Percentiles rank a stretch among this genome's conserved stretches.
Evolutionary conservation across 2,797 vertebrate species (phyloP).

Genomic region (Gymnothorax reevesii): DNA sequence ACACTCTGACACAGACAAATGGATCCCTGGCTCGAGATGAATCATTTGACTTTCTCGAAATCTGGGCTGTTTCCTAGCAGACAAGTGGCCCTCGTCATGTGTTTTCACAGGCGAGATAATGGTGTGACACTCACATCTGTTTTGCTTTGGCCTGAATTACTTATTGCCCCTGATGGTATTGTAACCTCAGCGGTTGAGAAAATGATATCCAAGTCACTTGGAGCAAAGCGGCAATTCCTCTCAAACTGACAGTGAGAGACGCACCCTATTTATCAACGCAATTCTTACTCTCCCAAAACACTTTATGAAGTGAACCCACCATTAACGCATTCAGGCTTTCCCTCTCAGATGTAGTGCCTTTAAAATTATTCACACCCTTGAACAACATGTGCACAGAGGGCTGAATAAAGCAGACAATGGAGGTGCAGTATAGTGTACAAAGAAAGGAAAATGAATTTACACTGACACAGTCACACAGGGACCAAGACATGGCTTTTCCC

Average conservation of each 20-base stretch:
- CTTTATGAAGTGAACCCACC: neutral
- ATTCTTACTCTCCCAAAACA: neutral
- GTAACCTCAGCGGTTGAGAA: constrained; percentile 22
- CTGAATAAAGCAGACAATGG: neutral
- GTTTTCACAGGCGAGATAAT: constrained; percentile 52
- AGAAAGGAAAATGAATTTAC: neutral
- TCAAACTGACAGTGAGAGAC: constrained; percentile 28
- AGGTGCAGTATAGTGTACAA: neutral
- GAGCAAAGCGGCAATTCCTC: constrained; percentile 32
- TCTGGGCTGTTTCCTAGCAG: constrained; percentile 42
- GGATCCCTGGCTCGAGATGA: constrained; percentile 39
- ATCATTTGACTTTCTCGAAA: constrained; percentile 56
- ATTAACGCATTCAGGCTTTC: neutral
- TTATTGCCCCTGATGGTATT: constrained; percentile 27
- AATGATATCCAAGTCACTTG: constrained; percentile 31
- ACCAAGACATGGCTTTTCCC: neutral
- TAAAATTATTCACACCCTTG: neutral
- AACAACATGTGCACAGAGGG: neutral
- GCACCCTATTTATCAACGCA: constrained; percentile 9
- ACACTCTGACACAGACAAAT: constrained; percentile 69
- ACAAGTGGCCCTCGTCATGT: constrained; percentile 36
- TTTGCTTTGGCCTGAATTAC: constrained; percentile 46
- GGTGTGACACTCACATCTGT: constrained; percentile 50
- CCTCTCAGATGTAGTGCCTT: neutral
- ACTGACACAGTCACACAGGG: neutral